phyloP scores from a whole-genome alignment of 2,113 vertebrate species.

The Mus spicilegus region DNA sequence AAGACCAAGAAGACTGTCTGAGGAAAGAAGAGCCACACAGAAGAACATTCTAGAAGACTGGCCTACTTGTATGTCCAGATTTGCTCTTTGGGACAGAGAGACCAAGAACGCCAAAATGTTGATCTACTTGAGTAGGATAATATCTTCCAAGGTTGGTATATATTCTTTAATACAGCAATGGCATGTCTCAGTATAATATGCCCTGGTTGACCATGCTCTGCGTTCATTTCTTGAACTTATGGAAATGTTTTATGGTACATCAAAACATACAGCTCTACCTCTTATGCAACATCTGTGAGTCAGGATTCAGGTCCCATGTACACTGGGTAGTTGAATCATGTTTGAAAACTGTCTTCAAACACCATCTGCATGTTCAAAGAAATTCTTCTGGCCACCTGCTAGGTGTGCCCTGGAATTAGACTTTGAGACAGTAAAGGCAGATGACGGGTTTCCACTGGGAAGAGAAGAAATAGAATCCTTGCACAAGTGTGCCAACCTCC shows the following conservation, averaged over 20 bases:
- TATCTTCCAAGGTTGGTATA: too few species aligned
- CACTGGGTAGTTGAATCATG: neutral
- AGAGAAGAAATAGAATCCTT: neutral
- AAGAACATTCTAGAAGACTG: slow-evolving; percentile 47
- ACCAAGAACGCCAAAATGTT: neutral
- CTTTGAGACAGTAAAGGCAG: neutral
- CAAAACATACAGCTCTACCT: neutral
- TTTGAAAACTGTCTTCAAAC: neutral
- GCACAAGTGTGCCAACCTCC: neutral
- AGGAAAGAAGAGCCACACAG: neutral
- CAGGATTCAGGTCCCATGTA: neutral
- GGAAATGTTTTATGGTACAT: neutral
- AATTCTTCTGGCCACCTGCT: neutral
- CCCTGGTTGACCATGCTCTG: neutral
- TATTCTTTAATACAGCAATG: neutral
- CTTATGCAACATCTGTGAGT: neutral
- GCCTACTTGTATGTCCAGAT: neutral
- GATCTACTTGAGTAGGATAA: fast-evolving
- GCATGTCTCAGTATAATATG: neutral
- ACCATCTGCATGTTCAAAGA: neutral
- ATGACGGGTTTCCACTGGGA: neutral
- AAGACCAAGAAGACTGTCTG: neutral
- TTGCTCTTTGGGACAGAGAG: neutral
- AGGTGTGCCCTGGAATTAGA: neutral
- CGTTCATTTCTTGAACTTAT: neutral